Conservation (phyloP, 2,888 invertebrate genomes). For the Idaea aversata region DNA sequence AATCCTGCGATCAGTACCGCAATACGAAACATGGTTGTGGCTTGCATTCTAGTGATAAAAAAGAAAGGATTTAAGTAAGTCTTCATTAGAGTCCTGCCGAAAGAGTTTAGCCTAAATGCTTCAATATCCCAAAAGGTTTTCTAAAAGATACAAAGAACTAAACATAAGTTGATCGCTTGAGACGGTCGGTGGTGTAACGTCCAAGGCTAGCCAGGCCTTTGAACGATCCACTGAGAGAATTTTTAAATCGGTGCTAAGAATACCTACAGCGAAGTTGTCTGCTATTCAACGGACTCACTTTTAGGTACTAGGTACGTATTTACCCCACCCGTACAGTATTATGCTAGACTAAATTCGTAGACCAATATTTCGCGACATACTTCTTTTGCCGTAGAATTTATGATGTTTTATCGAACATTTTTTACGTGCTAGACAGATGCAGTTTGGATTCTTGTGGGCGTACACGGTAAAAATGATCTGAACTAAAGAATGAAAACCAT, state of each 20-base stretch:
- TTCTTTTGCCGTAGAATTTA: no score
- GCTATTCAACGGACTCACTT: not conserved
- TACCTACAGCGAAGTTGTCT: conserved; percentile 9
- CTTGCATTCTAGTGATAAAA: conserved; percentile 18
- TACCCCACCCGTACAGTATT: not conserved
- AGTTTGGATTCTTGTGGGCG: no score
- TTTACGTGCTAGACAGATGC: no score
- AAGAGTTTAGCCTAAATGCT: not conserved
- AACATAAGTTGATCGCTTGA: not conserved
- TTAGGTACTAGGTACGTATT: not conserved
- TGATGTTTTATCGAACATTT: no score
- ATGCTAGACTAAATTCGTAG: not conserved
- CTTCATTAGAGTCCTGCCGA: no score
- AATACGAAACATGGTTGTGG: conserved; percentile 33
- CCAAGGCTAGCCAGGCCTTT: not conserved
- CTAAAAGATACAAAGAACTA: not conserved
- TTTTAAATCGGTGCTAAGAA: conserved; percentile 3
- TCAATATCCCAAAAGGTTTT: not conserved
- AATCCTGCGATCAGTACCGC: conserved; percentile 36
- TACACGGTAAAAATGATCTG: no score
- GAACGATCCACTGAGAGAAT: not conserved
- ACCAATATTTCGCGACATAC: no score
- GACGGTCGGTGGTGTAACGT: not conserved
- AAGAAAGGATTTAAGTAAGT: no score
- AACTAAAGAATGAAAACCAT: no score